phyloP scores from a whole-genome alignment of 1,140 invertebrate genomes.

The Cherax destructor region DNA sequence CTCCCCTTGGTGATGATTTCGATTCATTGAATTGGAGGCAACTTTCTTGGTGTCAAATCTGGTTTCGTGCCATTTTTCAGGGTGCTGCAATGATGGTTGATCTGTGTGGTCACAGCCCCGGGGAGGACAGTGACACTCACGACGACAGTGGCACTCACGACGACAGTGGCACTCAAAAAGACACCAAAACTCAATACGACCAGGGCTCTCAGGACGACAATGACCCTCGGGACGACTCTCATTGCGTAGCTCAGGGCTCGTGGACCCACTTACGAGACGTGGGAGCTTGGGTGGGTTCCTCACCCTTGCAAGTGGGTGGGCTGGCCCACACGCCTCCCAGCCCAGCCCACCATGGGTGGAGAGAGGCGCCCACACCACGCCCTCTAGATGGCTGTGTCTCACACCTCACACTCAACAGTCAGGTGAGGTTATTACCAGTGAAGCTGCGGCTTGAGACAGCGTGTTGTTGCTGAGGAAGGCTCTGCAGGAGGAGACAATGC shows the following conservation, averaged over 20 bases:
- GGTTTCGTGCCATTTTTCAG: not conserved
- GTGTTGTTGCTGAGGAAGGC: not conserved
- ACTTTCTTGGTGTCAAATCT: too few species aligned
- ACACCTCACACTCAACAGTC: slow-evolving; percentile 50
- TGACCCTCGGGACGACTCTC: slow-evolving; percentile 2
- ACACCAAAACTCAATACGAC: too few species aligned
- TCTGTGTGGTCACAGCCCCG: slow-evolving; percentile 20
- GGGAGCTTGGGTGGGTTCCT: slow-evolving; percentile 1
- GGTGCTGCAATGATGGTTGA: slow-evolving; percentile 42
- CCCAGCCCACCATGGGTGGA: slow-evolving; percentile 43
- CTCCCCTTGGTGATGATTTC: too few species aligned
- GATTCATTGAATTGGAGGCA: too few species aligned
- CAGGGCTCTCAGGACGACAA: slow-evolving; percentile 1
- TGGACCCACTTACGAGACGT: slow-evolving; percentile 5
- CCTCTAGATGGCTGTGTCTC: slow-evolving; percentile 57
- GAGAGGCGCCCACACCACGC: slow-evolving; percentile 18
- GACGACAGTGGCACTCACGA: not conserved
- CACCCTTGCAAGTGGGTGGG: slow-evolving; percentile 46
- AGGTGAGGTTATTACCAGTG: slow-evolving; percentile 39
- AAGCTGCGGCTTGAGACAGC: not conserved
- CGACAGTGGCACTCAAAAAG: too few species aligned
- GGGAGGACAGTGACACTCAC: slow-evolving; percentile 1
- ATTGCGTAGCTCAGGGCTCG: slow-evolving; percentile 5
- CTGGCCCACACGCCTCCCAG: slow-evolving; percentile 35
- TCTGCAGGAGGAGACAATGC: not conserved